A percentile compares a stretch with the other conserved stretches of the same genome.
phyloP scores from a whole-genome alignment of 2,888 invertebrate genomes.

The Dynastes hyllus region DNA sequence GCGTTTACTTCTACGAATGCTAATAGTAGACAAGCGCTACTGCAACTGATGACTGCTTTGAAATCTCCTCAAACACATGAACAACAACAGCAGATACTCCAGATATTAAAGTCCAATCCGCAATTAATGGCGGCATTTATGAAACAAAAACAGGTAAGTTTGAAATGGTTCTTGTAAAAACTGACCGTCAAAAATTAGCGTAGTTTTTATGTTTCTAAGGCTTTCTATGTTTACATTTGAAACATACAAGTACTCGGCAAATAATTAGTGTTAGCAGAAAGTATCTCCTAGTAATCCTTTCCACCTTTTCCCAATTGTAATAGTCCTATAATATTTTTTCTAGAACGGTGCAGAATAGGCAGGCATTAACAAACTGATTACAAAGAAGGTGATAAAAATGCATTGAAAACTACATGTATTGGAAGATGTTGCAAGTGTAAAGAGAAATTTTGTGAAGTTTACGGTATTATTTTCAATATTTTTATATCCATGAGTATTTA shows the following conservation, averaged over 20 bases:
- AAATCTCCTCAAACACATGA: slow-evolving; percentile 92
- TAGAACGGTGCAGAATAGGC: slow-evolving; percentile 46
- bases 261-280: neutral
- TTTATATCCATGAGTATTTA: neutral
- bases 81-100: slow-evolving; percentile 91
- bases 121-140: slow-evolving; percentile 97
- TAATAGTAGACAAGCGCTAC: slow-evolving; percentile 81
- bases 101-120: slow-evolving; percentile 94
- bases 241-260: too few relatives aligned
- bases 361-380: slow-evolving; percentile 11
- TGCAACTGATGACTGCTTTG: slow-evolving; percentile 91
- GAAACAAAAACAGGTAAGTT: slow-evolving; percentile 83
- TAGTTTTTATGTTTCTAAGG: too few relatives aligned
- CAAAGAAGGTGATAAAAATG: slow-evolving; percentile 39
- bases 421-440: slow-evolving; percentile 25
- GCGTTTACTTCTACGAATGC: slow-evolving; percentile 46
- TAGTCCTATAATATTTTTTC: slow-evolving; percentile 39
- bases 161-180: neutral
- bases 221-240: too few relatives aligned
- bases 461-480: slow-evolving; percentile 3
- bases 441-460: neutral
- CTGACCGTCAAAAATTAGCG: neutral
- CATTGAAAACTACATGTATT: slow-evolving; percentile 15
- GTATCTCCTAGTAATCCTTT: slow-evolving; percentile 7
- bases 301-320: slow-evolving; percentile 21